phyloP scores from a whole-genome alignment of 1,140 invertebrate genomes.

The Conus betulinus region DNA sequence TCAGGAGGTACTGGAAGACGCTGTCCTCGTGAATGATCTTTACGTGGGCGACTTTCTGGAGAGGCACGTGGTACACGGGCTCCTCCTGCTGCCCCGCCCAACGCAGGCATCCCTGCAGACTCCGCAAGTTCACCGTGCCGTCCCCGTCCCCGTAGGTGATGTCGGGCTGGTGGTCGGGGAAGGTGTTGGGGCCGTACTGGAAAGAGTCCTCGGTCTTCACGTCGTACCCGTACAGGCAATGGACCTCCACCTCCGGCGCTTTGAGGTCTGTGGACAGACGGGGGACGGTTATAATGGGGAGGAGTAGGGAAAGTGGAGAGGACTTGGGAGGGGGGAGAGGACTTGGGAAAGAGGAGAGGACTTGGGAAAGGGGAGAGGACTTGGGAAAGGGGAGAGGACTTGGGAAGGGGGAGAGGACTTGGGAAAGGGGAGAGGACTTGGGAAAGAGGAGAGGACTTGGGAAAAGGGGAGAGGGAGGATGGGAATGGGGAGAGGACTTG shows the following conservation, averaged over 20 bases:
- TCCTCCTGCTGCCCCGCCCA: constrained; percentile 82
- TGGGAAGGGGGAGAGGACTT: too few relatives aligned
- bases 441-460: too few relatives aligned
- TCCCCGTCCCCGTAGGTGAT: constrained; percentile 92
- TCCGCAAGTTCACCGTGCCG: constrained; percentile 94
- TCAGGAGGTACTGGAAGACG: constrained; percentile 50
- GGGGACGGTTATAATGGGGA: too few relatives aligned
- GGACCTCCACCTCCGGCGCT: constrained; percentile 91
- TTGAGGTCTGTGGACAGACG: constrained; percentile 81
- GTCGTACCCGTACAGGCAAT: constrained; percentile 90
- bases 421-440: too few relatives aligned
- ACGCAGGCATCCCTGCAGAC: constrained; percentile 86
- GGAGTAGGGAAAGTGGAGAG: too few relatives aligned
- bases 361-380: too few relatives aligned
- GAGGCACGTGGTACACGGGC: constrained; percentile 80
- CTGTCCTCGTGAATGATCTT: constrained; percentile 64
- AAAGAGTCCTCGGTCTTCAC: constrained; percentile 84
- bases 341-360: too few relatives aligned
- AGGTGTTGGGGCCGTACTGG: constrained; percentile 56
- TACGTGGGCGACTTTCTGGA: constrained; percentile 86
- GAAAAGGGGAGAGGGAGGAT: too few relatives aligned
- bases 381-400: too few relatives aligned
- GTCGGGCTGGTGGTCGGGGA: constrained; percentile 85
- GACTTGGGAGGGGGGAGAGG: too few relatives aligned
- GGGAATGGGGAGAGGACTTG: too few relatives aligned